Conservation (phyloP, 2,888 invertebrate species). For the Elmis aenea region DNA sequence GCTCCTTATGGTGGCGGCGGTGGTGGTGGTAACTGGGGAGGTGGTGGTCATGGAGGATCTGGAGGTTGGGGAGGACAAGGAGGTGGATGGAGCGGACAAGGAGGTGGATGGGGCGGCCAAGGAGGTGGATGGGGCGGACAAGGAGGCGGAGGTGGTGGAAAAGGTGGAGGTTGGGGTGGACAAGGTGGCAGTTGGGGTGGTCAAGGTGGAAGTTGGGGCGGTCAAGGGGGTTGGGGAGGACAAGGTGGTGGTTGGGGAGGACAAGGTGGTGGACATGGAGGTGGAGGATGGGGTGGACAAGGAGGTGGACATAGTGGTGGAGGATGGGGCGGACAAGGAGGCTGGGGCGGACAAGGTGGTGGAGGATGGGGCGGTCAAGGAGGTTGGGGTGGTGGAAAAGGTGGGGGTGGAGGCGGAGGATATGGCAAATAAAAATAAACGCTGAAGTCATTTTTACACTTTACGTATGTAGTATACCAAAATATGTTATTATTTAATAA, state of each 20-base stretch:
- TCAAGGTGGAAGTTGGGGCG: constrained; percentile 3
- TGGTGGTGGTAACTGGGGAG: constrained; percentile 1
- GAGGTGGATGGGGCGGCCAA: background rate
- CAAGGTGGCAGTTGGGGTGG: constrained; percentile 8
- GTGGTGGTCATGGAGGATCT: background rate
- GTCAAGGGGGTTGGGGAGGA: background rate
- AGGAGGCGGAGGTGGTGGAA: constrained; percentile 6
- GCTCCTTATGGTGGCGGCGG: background rate
- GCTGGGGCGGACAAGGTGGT: background rate
- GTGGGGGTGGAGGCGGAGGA: constrained; percentile 1
- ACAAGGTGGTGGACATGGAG: background rate
- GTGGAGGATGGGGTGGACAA: background rate
- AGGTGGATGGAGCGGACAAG: background rate
- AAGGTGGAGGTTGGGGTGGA: constrained; percentile 10
- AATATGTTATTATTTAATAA: too few relatives aligned
- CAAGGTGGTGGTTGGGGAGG: too few relatives aligned
- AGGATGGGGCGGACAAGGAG: too few relatives aligned
- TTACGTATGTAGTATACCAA: too few relatives aligned
- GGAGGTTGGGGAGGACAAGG: background rate
- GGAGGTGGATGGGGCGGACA: constrained; percentile 5
- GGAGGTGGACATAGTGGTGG: too few relatives aligned
- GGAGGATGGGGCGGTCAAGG: background rate
- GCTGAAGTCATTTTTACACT: too few relatives aligned
- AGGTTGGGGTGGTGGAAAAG: background rate
- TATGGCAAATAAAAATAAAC: background rate